phyloP scores from a whole-genome alignment of 2,797 vertebrate species.

The Eulemur coronatus region DNA sequence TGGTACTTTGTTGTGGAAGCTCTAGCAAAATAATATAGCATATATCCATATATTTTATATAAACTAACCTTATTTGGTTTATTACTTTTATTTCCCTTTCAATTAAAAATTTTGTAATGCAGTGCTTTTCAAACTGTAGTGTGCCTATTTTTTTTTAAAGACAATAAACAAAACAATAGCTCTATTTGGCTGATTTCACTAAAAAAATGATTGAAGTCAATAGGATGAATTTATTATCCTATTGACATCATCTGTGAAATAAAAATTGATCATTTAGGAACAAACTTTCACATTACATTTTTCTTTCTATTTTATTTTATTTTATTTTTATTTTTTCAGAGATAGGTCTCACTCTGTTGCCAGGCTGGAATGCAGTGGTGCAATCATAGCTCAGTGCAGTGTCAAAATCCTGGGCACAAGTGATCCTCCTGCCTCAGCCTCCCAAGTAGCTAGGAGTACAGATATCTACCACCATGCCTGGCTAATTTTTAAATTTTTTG shows the following conservation, averaged over 20 bases:
- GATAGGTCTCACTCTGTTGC: background rate
- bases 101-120: background rate
- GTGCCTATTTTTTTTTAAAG: background rate
- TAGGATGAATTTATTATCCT: background rate
- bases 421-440: background rate
- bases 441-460: background rate
- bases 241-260: background rate
- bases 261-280: slow-evolving; percentile 16
- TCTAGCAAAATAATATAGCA: background rate
- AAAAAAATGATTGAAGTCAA: background rate
- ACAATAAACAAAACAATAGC: background rate
- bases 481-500: background rate
- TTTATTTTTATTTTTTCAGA: background rate
- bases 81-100: background rate
- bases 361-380: background rate
- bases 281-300: background rate
- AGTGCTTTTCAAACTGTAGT: background rate
- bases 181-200: background rate
- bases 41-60: background rate
- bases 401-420: background rate
- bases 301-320: background rate
- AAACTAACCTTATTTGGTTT: background rate
- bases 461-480: too few species aligned
- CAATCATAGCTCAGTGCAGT: background rate
- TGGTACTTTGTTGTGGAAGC: background rate